Conservation (phyloP, 2,797 vertebrate genomes). For the Sebastolobus alascanus region DNA sequence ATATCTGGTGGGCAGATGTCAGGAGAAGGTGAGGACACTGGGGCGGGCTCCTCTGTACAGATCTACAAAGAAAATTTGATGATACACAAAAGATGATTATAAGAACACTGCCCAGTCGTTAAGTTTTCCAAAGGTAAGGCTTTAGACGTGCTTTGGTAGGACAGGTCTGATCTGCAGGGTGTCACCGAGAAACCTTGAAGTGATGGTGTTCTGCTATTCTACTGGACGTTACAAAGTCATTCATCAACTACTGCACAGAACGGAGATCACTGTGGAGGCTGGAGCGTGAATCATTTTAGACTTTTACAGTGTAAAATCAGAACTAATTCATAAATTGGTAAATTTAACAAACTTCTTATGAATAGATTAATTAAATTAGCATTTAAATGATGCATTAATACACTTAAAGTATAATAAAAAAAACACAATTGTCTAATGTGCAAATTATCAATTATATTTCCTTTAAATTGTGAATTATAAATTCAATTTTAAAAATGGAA, state of each 20-base stretch:
- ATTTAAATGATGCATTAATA: not conserved
- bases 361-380: not conserved
- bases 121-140: not conserved
- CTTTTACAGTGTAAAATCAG: not conserved
- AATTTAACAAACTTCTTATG: not conserved
- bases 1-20: conserved; percentile 90
- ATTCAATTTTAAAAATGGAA: not conserved
- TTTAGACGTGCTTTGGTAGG: not conserved
- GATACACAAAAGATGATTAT: not conserved
- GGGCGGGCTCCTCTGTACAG: conserved; percentile 78
- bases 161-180: not conserved
- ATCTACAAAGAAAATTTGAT: conserved; percentile 54
- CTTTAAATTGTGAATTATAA: not conserved
- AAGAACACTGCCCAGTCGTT: not conserved
- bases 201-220: not conserved
- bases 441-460: not conserved
- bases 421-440: not conserved
- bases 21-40: conserved; percentile 86
- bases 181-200: not conserved
- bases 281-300: not conserved
- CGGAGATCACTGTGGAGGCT: not conserved
- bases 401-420: not conserved
- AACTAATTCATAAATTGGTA: not conserved
- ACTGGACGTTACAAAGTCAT: not conserved
- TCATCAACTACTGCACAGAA: not conserved